Conservation (phyloP, 2,888 invertebrate species). For the Electrophaes corylata region DNA sequence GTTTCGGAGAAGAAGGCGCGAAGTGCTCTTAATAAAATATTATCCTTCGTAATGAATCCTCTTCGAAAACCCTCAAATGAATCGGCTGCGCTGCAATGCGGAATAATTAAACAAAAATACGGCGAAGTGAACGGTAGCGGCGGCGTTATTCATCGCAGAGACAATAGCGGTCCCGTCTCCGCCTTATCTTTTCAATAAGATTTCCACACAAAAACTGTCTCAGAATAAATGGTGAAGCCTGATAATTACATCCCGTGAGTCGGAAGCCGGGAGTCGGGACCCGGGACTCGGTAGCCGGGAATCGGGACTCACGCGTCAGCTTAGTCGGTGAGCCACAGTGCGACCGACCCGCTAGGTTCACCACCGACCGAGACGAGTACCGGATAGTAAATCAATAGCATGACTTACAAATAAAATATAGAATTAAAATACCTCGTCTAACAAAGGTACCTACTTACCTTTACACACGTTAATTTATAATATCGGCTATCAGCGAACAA, state of each 20-base stretch:
- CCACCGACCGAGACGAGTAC: no score
- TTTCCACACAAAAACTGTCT: conserved; percentile 43
- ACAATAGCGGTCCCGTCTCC: conserved; percentile 47
- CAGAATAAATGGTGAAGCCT: conserved; percentile 43
- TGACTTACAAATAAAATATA: no score
- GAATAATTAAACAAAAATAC: conserved; percentile 45
- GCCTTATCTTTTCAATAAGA: conserved; percentile 52
- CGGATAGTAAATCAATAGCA: no score
- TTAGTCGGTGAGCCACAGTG: not conserved
- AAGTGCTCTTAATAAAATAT: not conserved
- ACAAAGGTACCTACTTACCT: no score
- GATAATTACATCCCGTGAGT: conserved; percentile 49
- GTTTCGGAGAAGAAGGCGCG: not conserved
- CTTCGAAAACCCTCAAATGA: conserved; percentile 27
- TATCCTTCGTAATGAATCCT: conserved; percentile 23
- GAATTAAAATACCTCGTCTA: no score
- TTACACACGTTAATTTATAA: no score
- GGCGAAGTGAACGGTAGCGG: conserved; percentile 32
- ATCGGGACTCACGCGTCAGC: not conserved
- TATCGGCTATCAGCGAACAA: no score
- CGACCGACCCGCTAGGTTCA: no score
- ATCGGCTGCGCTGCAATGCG: conserved; percentile 22
- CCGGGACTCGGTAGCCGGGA: not conserved
- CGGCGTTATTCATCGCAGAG: conserved; percentile 46
- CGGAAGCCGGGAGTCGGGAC: not conserved